Evolutionary conservation across 1,140 invertebrate genomes (phyloP), one percentile per base, ranked within the genome.

Genomic region (Drosophila ogumai): DNA sequence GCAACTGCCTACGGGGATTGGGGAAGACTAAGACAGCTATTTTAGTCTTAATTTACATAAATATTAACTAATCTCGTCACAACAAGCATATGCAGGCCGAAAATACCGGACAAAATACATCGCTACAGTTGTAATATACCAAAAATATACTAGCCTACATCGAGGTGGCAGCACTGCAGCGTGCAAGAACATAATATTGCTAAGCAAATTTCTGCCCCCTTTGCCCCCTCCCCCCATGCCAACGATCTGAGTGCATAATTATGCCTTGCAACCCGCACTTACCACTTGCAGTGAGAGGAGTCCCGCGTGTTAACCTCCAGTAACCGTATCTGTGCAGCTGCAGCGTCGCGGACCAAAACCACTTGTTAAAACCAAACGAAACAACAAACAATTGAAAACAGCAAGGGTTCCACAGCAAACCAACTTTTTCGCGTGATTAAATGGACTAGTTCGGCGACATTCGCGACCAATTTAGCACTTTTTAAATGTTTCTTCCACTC

Each of bases 311-410:
- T 44, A 47, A 52, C 46, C 40, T 31, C 36, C 66, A 65, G 49
- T 75, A 49, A 52, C 59, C 55, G 34, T 67, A 57, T 60, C 71
- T 47, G 47, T 75, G 69, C 72, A 71, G 81, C 65, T 73, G 71
- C 52, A 68, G 59, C 71, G 44, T 66, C 60, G 63, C 25, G 68
- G 47, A 55, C 46, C 64, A 74, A 88, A 87, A 87, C 84, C 84
- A 87, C 84, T 87, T 87, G 84, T 87, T 87, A 87, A 84, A 78
- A 41, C 55, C 49, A 40, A 69, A 77, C 59, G 67, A 59, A 64
- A 52, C 56, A 54, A 57, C 52, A 47, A 58, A 59, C 32, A 61
- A 28, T 28, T 28, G 25, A 28, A 84, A 84, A 85, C 77, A 84
- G 77, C 59, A 79, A 75, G 79, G 73, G 77, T 84, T 87, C 73